Base-by-base conservation (phyloP, 1,140 invertebrate genomes). In the Elymnias hypermnestra region DNA sequence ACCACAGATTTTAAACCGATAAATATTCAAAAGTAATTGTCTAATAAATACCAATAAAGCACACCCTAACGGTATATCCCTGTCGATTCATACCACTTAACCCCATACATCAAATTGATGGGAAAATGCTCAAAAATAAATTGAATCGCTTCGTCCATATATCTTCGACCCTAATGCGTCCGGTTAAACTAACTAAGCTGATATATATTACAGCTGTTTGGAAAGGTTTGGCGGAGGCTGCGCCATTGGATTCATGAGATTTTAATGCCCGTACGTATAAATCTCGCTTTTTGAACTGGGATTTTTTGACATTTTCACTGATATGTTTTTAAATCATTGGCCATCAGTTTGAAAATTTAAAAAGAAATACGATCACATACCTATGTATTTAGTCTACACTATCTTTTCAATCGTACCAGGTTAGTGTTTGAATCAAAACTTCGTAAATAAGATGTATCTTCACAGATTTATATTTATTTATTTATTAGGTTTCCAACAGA, bases 121-220 rank as follows among this genome's bases (percentile, higher is more conserved):
- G 41, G 45, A 44, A 51, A 49, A 49, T 41, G 52, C 45, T 54
- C 46, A 54, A 54, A 54, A 54, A 54, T 54, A 54, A 49, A 54
- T 55, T 41, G 53, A 45, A 52, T 55, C 41, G 35, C 46, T 43
- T 49, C 53, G 47, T 39, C 53, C 36, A 55, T 55, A 55, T 45
- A 55, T 55, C 53, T 55, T 45, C 22, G 35, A 13, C 38, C 52
- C 41, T 49, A 55, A 52, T 45, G 41, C 36, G 41, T 52, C 28
- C 37, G 23, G 49, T 43, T 52, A 39, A 44, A 45, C 49, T 39
- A 52, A 52, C 49, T 40, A 44, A 23, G 42, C 26, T 19, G 19
- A 37, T 29, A 51, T 44, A 43, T 51, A 51, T 51, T 50, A 44
- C 39, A 26, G 40, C 35, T 14, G 7, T 33, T 39, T 28, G 15